Percentiles rank a stretch among this genome's conserved stretches.
Evolutionary conservation across 2,888 invertebrate genomes (phyloP).

Genomic region (Drosophila niveifrons): DNA sequence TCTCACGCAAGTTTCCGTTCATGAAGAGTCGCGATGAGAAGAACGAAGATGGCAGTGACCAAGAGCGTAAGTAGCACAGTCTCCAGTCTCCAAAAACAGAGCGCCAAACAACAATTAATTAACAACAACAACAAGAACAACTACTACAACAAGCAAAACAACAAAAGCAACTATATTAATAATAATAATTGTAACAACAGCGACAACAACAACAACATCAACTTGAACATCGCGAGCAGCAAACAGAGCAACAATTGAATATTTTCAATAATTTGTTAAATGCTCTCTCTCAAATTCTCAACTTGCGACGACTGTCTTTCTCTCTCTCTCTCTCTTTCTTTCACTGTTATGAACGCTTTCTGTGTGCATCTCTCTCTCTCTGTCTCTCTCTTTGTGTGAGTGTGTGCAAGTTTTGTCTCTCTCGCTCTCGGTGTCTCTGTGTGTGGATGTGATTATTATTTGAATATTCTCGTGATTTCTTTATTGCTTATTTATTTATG

Average conservation of each 20-base stretch:
- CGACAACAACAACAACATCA: slow-evolving; percentile 23
- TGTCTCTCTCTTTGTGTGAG: slow-evolving; percentile 15
- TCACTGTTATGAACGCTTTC: slow-evolving; percentile 15
- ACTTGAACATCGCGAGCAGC: slow-evolving; percentile 12
- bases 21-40: slow-evolving; percentile 99
- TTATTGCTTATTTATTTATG: slow-evolving; percentile 17
- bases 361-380: slow-evolving; percentile 20
- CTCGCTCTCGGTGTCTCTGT: slow-evolving; percentile 15
- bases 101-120: slow-evolving; percentile 37
- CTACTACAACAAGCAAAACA: slow-evolving; percentile 6
- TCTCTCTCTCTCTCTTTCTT: neutral
- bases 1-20: slow-evolving; percentile 99
- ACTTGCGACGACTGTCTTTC: neutral
- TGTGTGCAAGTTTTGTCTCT: slow-evolving; percentile 9
- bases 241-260: slow-evolving; percentile 13
- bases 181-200: neutral
- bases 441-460: slow-evolving; percentile 4
- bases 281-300: slow-evolving; percentile 6
- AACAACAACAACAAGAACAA: slow-evolving; percentile 27
- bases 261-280: slow-evolving; percentile 16
- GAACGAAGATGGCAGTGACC: slow-evolving; percentile 98
- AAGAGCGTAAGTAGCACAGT: slow-evolving; percentile 94
- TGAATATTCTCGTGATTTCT: slow-evolving; percentile 2
- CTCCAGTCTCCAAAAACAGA: slow-evolving; percentile 10
- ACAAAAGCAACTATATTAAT: neutral